Evolutionary conservation across 2,797 vertebrate genomes (phyloP).

Genomic region (Euphonia xanthogaster): DNA sequence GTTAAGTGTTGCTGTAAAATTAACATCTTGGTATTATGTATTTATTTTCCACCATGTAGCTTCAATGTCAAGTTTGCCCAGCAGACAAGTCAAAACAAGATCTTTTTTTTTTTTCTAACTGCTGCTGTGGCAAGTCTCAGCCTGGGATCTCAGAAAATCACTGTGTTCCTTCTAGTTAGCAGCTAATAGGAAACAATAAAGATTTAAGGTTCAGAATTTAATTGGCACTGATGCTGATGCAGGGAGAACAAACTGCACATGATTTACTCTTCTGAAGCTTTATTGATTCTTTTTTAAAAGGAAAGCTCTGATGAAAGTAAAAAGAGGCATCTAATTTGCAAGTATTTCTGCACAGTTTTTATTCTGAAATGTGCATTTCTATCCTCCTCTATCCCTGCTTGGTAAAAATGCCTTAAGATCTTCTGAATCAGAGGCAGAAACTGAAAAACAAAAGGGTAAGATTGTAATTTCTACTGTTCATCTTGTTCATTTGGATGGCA

Average conservation of each 20-base stretch:
- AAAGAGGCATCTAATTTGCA: slow-evolving; percentile 37
- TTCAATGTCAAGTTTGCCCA: slow-evolving; percentile 33
- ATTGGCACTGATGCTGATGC: slow-evolving; percentile 34
- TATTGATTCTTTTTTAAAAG: slow-evolving; percentile 47
- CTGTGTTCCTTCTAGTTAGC: slow-evolving; percentile 13
- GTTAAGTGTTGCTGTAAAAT: slow-evolving; percentile 66
- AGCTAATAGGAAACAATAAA: slow-evolving; percentile 57
- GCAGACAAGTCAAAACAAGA: slow-evolving; percentile 59
- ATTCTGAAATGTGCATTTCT: slow-evolving; percentile 15
- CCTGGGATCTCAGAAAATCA: slow-evolving; percentile 28
- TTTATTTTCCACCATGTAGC: slow-evolving; percentile 36
- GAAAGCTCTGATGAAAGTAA: slow-evolving; percentile 43
- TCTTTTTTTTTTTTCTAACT: neutral
- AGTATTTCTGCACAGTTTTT: slow-evolving; percentile 55
- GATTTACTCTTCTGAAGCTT: slow-evolving; percentile 50
- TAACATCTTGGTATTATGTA: slow-evolving; percentile 34
- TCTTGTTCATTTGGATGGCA: neutral
- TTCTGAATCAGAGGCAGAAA: neutral
- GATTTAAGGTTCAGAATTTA: slow-evolving; percentile 49
- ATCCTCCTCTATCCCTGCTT: neutral
- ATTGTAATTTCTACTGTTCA: neutral
- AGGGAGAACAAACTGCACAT: neutral
- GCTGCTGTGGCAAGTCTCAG: slow-evolving; percentile 26
- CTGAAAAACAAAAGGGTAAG: neutral
- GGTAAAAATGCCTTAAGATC: neutral